Evolutionary conservation across 2,888 invertebrate genomes (phyloP), one percentile per base, ranked within the genome.

Genomic region (Drosophila bunnanda): DNA sequence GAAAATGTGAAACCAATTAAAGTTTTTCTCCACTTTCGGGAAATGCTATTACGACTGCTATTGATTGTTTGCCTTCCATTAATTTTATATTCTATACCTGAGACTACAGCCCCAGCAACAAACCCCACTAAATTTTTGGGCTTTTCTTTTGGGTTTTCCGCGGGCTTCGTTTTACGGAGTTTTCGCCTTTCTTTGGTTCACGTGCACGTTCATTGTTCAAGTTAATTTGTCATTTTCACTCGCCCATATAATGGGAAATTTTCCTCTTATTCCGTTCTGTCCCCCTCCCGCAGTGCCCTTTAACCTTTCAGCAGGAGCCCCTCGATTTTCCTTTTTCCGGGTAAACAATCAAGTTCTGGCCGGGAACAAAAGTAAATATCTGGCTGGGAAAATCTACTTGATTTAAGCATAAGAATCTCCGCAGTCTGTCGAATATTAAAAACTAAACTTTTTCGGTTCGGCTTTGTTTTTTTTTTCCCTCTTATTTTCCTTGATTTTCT

Each of bases 211-310:
- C 74, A 62, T 73, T 88, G 82, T 75, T 88, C 80, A 73, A 88
- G 85, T 82, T 88, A 84, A 84, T 84, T 88, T 84, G 88, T 84
- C 83, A 83, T 83, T 82, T 82, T 82, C 82, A 79, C 79, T 79
- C 79, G 85, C 64, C 80, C 85, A 79, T 82, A 85, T 80, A 84
- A 85, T 84, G 83, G 75, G 75, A 82, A 80, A 78, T 75, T 62
- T 66, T 58, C 50, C 53, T 55, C 60, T 48, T 32, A 9, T 38
- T 48, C 46, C 22, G 10, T 17, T 50, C 2, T 20, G 8, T 50
- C 20, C 15, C 43, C 43, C 41, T 17, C 20, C 50, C 41, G 41
- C 20, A 6, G n/a, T 48, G 38, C 28, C 22, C 55, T 39, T 52
- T 58, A 36, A 39, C 68, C 68, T 80, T 68, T 60, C n/a, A 46